Evolutionary conservation across 2,113 vertebrate genomes (phyloP).

Genomic region (Xiphorhynchus elegans): DNA sequence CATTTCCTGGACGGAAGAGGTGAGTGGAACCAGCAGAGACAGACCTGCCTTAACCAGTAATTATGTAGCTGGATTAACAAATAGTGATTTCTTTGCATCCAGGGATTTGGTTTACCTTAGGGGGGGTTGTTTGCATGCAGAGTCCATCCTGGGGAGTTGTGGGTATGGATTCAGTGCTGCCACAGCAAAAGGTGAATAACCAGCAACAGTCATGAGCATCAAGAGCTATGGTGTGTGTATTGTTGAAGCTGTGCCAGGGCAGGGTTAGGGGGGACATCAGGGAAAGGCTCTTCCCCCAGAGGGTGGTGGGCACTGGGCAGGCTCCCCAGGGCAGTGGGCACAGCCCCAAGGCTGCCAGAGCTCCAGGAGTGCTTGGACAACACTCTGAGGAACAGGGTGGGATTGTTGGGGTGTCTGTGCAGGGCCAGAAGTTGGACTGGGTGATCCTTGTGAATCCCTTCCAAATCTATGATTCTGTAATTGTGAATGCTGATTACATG

Average conservation of each 20-base stretch:
- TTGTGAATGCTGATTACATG: not conserved
- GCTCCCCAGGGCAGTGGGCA: not conserved
- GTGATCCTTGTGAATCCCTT: not conserved
- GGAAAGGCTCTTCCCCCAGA: not conserved
- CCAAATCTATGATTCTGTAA: not conserved
- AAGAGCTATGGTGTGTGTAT: not conserved
- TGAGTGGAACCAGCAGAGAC: not conserved
- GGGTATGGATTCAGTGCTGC: not conserved
- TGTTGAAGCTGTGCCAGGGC: not conserved
- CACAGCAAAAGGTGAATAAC: not conserved
- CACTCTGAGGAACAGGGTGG: not conserved
- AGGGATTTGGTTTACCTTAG: not conserved
- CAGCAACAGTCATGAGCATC: fast-evolving
- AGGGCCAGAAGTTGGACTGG: not conserved
- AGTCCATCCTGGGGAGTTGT: not conserved
- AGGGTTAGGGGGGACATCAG: not conserved
- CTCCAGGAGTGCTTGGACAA: not conserved
- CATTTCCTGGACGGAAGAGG: not conserved
- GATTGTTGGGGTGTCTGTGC: not conserved
- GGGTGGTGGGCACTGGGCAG: not conserved
- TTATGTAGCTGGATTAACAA: not conserved
- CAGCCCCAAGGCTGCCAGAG: not conserved
- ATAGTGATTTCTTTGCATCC: not conserved
- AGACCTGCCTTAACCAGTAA: not conserved
- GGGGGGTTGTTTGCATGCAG: not conserved